Percentiles rank a stretch among this genome's conserved stretches.
Evolutionary conservation across 2,113 vertebrate species (phyloP).

Genomic region (Larimichthys crocea): DNA sequence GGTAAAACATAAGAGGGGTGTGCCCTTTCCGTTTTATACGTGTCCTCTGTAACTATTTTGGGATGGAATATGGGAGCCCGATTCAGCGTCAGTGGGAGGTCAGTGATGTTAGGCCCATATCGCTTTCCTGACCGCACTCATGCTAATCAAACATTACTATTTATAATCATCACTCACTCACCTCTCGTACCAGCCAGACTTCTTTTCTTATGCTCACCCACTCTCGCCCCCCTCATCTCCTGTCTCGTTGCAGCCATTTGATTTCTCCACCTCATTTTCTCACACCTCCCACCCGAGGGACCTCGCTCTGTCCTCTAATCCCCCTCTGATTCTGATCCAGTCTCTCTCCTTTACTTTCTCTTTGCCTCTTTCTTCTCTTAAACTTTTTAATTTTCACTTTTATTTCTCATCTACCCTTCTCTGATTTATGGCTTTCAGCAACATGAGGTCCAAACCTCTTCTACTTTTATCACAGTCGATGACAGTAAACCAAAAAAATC

Average conservation of each 20-base stretch:
- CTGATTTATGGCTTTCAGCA: constrained; percentile 40
- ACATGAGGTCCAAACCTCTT: constrained; percentile 9
- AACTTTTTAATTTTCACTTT: constrained; percentile 64
- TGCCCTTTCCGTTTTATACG: constrained; percentile 64
- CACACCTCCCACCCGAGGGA: constrained; percentile 37
- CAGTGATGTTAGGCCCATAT: constrained; percentile 19
- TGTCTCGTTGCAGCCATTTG: constrained; percentile 24
- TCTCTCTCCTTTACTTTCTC: constrained; percentile 12
- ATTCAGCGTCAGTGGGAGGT: constrained; percentile 6
- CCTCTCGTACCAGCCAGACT: constrained; percentile 19
- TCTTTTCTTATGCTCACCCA: constrained; percentile 37
- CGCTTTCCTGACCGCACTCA: constrained; percentile 36
- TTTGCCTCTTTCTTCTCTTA: constrained; percentile 24
- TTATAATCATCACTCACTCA: constrained; percentile 55
- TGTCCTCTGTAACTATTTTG: constrained; percentile 55
- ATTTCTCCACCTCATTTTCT: constrained; percentile 56
- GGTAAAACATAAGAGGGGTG: constrained; percentile 27
- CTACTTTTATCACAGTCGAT: neutral
- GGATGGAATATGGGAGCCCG: constrained; percentile 42
- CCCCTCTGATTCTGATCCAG: constrained; percentile 31
- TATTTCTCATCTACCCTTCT: constrained; percentile 29
- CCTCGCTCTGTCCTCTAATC: constrained; percentile 44
- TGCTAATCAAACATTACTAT: constrained; percentile 68
- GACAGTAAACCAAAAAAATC: neutral
- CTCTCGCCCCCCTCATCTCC: neutral